These are phyloP conservation scores for Heliconius melpomene DNA, from an alignment of 1,140 invertebrate species.

Conservation along the genomic window DNA sequence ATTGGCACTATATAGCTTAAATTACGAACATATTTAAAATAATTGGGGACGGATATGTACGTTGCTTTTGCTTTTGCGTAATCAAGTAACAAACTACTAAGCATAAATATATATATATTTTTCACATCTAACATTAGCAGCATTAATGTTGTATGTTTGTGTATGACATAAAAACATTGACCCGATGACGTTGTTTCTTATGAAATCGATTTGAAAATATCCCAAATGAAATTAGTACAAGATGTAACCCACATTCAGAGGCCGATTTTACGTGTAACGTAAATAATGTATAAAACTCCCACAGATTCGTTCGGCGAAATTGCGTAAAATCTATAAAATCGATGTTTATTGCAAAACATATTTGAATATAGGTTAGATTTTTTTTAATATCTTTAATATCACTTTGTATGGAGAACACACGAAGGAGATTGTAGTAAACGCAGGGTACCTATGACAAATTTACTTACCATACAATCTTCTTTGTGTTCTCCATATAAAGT, in stretches of 20 bases:
- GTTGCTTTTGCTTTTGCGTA: too few species aligned
- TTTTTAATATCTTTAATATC: neutral
- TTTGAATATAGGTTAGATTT: neutral
- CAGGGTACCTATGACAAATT: too few species aligned
- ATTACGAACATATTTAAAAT: too few species aligned
- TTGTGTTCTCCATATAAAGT: neutral
- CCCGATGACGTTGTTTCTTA: constrained; percentile 1
- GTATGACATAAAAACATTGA: constrained; percentile 3
- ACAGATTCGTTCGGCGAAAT: constrained; percentile 23
- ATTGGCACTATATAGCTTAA: too few species aligned
- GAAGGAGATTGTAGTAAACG: too few species aligned
- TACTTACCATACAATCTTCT: neutral
- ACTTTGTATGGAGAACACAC: too few species aligned
- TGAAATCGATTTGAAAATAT: constrained; percentile 6
- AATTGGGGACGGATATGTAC: too few species aligned
- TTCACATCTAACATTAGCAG: neutral
- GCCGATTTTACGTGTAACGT: constrained; percentile 18
- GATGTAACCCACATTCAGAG: constrained; percentile 23
- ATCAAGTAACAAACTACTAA: too few species aligned
- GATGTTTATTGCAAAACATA: neutral
- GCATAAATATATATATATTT: too few species aligned
- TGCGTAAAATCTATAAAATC: constrained; percentile 13
- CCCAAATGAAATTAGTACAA: constrained; percentile 6
- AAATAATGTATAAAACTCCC: constrained; percentile 34
- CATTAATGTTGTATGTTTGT: neutral